Conservation (phyloP, 2,888 invertebrate genomes). For the Sesia apiformis region DNA sequence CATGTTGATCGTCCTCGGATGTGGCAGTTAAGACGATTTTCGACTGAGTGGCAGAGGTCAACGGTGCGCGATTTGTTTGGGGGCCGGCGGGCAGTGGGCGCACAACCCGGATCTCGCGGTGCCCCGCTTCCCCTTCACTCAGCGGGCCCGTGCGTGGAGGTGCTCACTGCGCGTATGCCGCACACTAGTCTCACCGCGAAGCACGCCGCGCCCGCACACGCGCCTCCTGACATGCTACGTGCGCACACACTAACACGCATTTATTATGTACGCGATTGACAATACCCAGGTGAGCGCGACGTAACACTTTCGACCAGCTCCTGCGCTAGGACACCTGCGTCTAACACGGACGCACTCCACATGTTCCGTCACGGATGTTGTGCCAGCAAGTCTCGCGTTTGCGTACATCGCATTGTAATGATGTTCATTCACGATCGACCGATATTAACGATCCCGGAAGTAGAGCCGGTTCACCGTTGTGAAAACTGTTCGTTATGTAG, state of each 20-base stretch:
- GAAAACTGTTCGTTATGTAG: conserved; percentile 46
- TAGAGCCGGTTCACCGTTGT: conserved; percentile 48
- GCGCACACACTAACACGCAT: conserved; percentile 41
- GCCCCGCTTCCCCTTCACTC: conserved; percentile 72
- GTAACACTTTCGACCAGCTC: conserved; percentile 14
- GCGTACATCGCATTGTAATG: conserved; percentile 44
- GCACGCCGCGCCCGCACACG: conserved; percentile 33
- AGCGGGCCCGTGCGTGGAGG: conserved; percentile 50
- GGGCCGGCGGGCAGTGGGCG: conserved; percentile 66
- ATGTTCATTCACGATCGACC: conserved; percentile 57
- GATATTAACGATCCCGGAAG: conserved; percentile 67
- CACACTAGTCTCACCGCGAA: conserved; percentile 30
- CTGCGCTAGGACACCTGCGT: conserved; percentile 18
- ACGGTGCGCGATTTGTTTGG: conserved; percentile 44
- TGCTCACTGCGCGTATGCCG: conserved; percentile 34
- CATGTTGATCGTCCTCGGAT: too few species aligned
- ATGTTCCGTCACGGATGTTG: conserved; percentile 25
- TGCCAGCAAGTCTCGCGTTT: conserved; percentile 30
- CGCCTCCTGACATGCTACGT: conserved; percentile 46
- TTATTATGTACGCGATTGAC: conserved; percentile 69
- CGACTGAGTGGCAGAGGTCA: conserved; percentile 47
- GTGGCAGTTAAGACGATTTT: conserved; percentile 11
- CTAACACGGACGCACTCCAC: conserved; percentile 1
- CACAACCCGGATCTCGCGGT: conserved; percentile 65
- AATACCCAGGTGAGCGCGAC: conserved; percentile 68